Evolutionary conservation across 2,888 invertebrate genomes (phyloP).

Genomic region (Tyria jacobaeae): DNA sequence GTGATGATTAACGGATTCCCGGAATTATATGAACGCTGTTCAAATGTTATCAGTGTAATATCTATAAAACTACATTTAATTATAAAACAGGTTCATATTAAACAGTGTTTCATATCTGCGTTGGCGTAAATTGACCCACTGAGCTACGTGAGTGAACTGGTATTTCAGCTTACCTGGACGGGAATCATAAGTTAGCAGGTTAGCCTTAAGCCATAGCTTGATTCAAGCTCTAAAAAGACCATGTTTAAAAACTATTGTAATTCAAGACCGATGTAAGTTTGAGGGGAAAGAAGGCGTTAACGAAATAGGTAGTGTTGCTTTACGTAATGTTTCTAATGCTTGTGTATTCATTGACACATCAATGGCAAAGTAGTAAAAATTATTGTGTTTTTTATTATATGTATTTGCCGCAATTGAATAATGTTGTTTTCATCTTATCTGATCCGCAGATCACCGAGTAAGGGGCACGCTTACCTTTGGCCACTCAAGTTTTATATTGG

Average conservation of each 20-base stretch:
- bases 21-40: not conserved
- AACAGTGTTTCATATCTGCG: not conserved
- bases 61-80: not conserved
- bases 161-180: not conserved
- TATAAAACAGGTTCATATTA: not conserved
- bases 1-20: constrained; percentile 40
- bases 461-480: not conserved
- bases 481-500: not conserved
- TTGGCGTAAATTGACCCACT: not conserved
- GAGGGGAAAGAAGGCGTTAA: too few relatives aligned
- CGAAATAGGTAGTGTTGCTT: too few relatives aligned
- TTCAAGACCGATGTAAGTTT: too few relatives aligned
- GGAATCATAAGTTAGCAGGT: not conserved
- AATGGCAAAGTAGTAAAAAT: too few relatives aligned
- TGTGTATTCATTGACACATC: too few relatives aligned
- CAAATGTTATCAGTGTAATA: not conserved
- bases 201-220: not conserved
- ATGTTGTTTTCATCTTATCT: constrained; percentile 1
- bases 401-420: not conserved
- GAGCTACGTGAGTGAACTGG: not conserved
- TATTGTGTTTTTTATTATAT: not conserved
- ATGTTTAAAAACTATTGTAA: too few relatives aligned
- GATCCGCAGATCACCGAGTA: not conserved
- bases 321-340: too few relatives aligned
- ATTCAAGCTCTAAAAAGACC: too few relatives aligned